Evolutionary conservation across 2,797 vertebrate species (phyloP).

Genomic region (Buceros bicornis): DNA sequence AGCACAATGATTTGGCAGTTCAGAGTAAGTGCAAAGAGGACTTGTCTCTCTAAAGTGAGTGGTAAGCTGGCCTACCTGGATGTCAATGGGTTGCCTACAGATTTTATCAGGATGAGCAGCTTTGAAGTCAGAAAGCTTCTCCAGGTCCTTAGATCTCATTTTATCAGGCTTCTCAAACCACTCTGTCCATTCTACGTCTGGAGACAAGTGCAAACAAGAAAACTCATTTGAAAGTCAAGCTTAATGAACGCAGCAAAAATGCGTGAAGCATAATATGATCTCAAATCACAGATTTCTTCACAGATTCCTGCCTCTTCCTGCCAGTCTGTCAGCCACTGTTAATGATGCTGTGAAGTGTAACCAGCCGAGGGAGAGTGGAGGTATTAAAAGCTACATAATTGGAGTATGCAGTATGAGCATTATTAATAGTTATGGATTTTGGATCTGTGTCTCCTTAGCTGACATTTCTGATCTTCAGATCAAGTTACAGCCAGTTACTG

Average conservation of each 20-base stretch:
- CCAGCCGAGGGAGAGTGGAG: not conserved
- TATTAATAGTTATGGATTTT: conserved; percentile 22
- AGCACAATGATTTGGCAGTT: not conserved
- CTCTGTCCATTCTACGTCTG: conserved; percentile 95
- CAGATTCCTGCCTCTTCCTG: not conserved
- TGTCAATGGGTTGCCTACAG: conserved; percentile 89
- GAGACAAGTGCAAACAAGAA: conserved; percentile 36
- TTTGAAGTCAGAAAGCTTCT: conserved; percentile 90
- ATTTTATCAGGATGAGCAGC: conserved; percentile 86
- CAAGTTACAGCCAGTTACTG: not conserved
- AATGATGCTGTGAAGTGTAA: not conserved
- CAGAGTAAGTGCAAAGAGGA: not conserved
- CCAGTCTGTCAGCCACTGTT: not conserved
- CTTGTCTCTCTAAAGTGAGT: accelerated
- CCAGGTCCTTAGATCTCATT: conserved; percentile 89
- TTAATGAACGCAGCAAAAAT: not conserved
- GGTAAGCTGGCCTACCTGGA: conserved; percentile 84
- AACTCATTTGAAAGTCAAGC: not conserved
- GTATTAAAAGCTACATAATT: conserved; percentile 26
- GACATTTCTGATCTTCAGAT: conserved; percentile 14
- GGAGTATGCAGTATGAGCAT: not conserved
- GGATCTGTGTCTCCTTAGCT: not conserved
- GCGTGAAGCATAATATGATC: not conserved
- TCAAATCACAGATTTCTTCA: conserved; percentile 1
- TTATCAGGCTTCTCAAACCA: conserved; percentile 91